A percentile compares a stretch with the other conserved stretches of the same genome.
Conservation (phyloP, 2,888 invertebrate species). For the Drosophila percnosoma region DNA sequence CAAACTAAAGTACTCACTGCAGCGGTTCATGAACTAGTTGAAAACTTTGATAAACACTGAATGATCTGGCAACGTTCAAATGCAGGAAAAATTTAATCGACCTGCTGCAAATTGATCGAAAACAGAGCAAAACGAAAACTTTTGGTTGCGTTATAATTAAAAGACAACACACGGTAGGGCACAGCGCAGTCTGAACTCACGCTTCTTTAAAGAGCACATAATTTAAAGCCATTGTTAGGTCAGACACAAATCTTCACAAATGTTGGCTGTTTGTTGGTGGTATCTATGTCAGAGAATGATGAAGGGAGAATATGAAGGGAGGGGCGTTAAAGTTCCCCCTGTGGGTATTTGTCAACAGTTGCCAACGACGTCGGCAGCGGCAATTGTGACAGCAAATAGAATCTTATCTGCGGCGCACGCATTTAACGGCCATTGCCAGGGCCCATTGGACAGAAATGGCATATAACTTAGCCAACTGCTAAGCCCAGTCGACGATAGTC, state of each 20-base stretch:
- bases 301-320: not conserved
- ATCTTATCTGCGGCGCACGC: constrained; percentile 69
- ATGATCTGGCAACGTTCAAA: constrained; percentile 23
- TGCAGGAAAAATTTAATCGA: constrained; percentile 1
- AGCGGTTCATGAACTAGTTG: constrained; percentile 19
- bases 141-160: constrained; percentile 25
- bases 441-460: constrained; percentile 22
- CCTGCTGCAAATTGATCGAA: constrained; percentile 7
- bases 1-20: constrained; percentile 22
- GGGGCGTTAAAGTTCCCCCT: constrained; percentile 38
- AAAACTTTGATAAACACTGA: constrained; percentile 15
- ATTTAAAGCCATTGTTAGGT: constrained; percentile 34
- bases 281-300: constrained; percentile 50
- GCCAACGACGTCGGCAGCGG: constrained; percentile 38
- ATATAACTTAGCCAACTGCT: constrained; percentile 39
- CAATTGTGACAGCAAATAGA: constrained; percentile 67
- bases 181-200: not conserved
- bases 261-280: constrained; percentile 33
- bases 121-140: not conserved
- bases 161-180: constrained; percentile 32
- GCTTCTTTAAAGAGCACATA: constrained; percentile 15
- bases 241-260: constrained; percentile 64
- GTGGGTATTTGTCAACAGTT: constrained; percentile 73
- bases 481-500: constrained; percentile 37
- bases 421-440: constrained; percentile 53